Evolutionary conservation across 2,888 invertebrate genomes (phyloP), one percentile per base, ranked within the genome.

Genomic region (Pelosia muscerda): DNA sequence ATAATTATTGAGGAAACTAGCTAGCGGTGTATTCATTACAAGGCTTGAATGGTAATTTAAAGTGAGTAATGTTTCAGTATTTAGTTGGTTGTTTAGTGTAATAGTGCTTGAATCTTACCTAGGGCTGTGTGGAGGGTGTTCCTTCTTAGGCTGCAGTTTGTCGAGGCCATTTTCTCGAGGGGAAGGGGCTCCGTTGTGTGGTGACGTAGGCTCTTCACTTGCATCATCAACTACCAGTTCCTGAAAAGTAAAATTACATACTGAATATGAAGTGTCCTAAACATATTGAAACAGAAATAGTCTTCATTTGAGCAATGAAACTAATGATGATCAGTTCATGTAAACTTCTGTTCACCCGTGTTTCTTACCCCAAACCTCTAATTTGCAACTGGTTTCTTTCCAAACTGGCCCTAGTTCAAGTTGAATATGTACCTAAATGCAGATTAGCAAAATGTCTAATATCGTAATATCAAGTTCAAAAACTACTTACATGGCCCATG

Each of bases 161-260:
- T 98, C 98, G 71, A 98, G 96, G 34, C 98, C 98, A 88, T 98
- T 98, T 88, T 98, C 98, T 76, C 98, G 91, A 0, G 98, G 98
- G n/a, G 98, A 98, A 3, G 98, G 96, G n/a, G 98, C 98, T 22
- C 98, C 98, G 83, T 97, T 97, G 82, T 97, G 96, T 0, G 98
- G 97, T 63, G 98, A 98, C 64, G 97, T 96, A 10, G 98, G 98
- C 86, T 98, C 98, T 93, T 98, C 98, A 79, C 98, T 98, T 64
- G 98, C 98, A 84, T 98, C 99, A 91, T 99, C 99, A 31, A 99
- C 99, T 73, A 99, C 99, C 82, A 99, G 94, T 88, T 99, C 98
- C 95, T 98, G 97, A 88, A 98, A 98, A 74, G 15, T 15, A 22
- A 25, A 56, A 61, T 26, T 62, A 54, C 2, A 42, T 54, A 64